Percentiles rank a stretch among this genome's conserved stretches.
Conservation (phyloP, 1,140 invertebrate genomes). For the Orius insidiosus region DNA sequence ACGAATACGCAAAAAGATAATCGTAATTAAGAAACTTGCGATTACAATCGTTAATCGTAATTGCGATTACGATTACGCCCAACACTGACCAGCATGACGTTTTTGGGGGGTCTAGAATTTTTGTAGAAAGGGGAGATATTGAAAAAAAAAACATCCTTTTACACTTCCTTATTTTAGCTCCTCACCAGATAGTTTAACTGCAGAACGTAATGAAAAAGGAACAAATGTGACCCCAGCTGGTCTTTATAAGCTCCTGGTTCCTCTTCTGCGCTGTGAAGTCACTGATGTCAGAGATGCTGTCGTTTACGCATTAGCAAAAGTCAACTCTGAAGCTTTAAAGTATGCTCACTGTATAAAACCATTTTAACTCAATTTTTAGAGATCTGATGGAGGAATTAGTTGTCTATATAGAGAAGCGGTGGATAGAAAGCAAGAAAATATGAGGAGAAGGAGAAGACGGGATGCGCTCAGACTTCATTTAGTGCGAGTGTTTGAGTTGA, state of each 20-base stretch:
- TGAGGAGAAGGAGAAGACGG: conserved; percentile 67
- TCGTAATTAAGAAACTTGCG: too few species aligned
- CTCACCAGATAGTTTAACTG: conserved; percentile 68
- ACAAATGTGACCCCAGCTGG: conserved; percentile 54
- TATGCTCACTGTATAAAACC: conserved; percentile 31
- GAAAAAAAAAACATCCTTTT: too few species aligned
- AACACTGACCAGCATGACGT: too few species aligned
- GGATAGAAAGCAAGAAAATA: conserved; percentile 95
- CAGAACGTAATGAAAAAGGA: conserved; percentile 44
- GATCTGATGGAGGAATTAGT: conserved; percentile 93
- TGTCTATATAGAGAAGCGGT: conserved; percentile 84
- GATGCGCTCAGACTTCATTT: conserved; percentile 85
- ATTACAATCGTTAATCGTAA: too few species aligned
- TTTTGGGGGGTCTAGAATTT: too few species aligned
- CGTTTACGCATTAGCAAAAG: conserved; percentile 80
- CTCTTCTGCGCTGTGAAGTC: conserved; percentile 75
- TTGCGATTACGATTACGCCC: too few species aligned
- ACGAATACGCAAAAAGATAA: too few species aligned
- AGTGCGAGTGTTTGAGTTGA: conserved; percentile 76
- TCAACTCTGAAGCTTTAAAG: conserved; percentile 84
- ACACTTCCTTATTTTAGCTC: conserved; percentile 27
- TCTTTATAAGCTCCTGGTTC: conserved; percentile 81
- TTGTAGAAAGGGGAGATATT: too few species aligned
- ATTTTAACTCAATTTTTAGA: conserved; percentile 32
- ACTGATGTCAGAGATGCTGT: conserved; percentile 83